Percentiles rank a stretch among this genome's conserved stretches.
Conservation (phyloP, 2,888 invertebrate genomes). For the Nomada ruficornis region DNA sequence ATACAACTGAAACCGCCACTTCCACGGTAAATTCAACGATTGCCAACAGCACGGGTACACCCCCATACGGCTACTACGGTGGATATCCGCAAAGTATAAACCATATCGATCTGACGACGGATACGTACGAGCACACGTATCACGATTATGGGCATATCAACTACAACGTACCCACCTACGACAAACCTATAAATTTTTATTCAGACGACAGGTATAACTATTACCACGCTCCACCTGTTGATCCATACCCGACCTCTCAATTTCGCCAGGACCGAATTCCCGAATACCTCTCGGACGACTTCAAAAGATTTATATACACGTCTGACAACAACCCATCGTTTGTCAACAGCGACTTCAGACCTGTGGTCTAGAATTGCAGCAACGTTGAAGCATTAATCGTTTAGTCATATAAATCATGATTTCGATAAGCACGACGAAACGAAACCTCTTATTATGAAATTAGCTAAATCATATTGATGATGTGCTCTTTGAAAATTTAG, state of each 20-base stretch:
- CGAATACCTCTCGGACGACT: slow-evolving; percentile 52
- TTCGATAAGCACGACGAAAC: neutral
- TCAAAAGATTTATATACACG: slow-evolving; percentile 38
- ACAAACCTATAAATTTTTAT: slow-evolving; percentile 61
- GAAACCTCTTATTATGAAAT: neutral
- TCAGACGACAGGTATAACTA: slow-evolving; percentile 50
- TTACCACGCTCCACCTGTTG: slow-evolving; percentile 38
- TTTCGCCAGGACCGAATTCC: slow-evolving; percentile 48
- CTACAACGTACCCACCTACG: slow-evolving; percentile 57
- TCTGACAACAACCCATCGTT: slow-evolving; percentile 46
- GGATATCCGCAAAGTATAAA: slow-evolving; percentile 77
- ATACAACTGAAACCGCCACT: neutral
- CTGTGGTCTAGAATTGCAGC: slow-evolving; percentile 36
- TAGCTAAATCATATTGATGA: neutral
- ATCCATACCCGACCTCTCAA: slow-evolving; percentile 35
- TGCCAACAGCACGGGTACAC: slow-evolving; percentile 43
- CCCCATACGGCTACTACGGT: slow-evolving; percentile 74
- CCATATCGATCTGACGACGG: slow-evolving; percentile 73
- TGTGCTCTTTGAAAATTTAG: neutral
- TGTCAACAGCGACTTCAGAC: slow-evolving; percentile 54
- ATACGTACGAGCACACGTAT: slow-evolving; percentile 31
- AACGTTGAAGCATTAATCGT: neutral
- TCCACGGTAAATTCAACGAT: slow-evolving; percentile 24
- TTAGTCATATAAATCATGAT: neutral
- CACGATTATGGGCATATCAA: slow-evolving; percentile 43